Conservation (phyloP, 2,797 vertebrate genomes). For the Notoglanidium macrostoma region DNA sequence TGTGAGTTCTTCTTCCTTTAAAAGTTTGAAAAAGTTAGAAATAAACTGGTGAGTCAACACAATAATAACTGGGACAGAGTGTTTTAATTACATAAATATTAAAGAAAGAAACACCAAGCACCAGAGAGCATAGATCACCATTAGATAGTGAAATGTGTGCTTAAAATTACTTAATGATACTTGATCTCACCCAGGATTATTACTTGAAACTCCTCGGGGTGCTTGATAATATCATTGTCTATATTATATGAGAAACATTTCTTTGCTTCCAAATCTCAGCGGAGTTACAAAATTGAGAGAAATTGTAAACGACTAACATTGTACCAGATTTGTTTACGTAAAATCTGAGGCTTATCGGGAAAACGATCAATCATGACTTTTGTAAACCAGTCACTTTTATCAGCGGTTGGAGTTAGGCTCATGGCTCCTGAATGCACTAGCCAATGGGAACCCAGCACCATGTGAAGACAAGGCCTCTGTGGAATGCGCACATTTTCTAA, state of each 20-base stretch:
- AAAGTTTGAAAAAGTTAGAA: not conserved
- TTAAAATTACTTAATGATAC: constrained; percentile 30
- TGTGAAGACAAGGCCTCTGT: not conserved
- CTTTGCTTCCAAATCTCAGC: not conserved
- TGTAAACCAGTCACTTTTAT: not conserved
- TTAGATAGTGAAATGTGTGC: constrained; percentile 47
- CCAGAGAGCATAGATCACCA: constrained; percentile 56
- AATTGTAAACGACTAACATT: not conserved
- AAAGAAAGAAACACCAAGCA: constrained; percentile 45
- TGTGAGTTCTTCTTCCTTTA: not conserved
- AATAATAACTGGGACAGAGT: constrained; percentile 64
- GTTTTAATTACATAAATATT: constrained; percentile 60
- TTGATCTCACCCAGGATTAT: constrained; percentile 29
- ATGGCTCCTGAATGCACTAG: not conserved
- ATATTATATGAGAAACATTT: constrained; percentile 17
- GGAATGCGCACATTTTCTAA: constrained; percentile 27
- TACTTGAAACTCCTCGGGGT: constrained; percentile 2
- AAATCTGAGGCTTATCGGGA: constrained; percentile 21
- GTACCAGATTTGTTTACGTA: constrained; percentile 11
- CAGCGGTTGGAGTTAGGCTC: not conserved
- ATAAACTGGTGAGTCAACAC: not conserved
- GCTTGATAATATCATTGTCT: not conserved
- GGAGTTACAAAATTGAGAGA: not conserved
- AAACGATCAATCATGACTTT: constrained; percentile 2
- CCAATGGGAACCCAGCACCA: not conserved